Evolutionary conservation across 2,797 vertebrate species (phyloP), one percentile per base, ranked within the genome.

Genomic region (Phrynocephalus vlangalii): DNA sequence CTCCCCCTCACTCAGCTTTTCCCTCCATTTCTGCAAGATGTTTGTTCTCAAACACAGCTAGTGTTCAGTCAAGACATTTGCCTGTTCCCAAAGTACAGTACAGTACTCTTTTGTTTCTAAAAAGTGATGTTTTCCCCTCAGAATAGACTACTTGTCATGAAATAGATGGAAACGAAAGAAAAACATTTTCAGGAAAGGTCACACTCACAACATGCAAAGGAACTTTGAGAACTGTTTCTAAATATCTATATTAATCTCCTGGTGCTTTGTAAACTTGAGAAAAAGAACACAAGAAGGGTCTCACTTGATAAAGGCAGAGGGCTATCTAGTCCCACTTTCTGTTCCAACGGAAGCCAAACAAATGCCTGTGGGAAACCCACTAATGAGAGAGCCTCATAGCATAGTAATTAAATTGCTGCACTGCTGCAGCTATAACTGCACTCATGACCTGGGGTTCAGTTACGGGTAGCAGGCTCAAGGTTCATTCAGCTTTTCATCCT

Each of bases 1-100:
- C 50, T 67, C 60, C 38, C n/a, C 48, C 13, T 63, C n/a, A 11
- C 13, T 73, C n/a, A 67, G 24, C 7, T 66, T 68, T 50, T 83
- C 56, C 71, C 73, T 83, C 44, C 63, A 60, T 83, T 66, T 88
- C 30, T 3, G 0, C 26, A 87, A 83, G 66, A 71, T 80, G 20
- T 89, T 92, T 89, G n/a, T 83, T 68, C 48, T 44, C 1, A 89
- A 78, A 60, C 26, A 48, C 16, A 86, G 79, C 88, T 84, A 89
- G 83, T n/a, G 50, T 84, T 70, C 75, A 63, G 30, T 79, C 48
- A 63, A 79, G 81, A 83, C 67, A 83, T 71, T 56, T 56, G 52
- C 52, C 8, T 56, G 13, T 56, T 56, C 52, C 52, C 52, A 56
- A 56, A 56, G 52, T 56, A 56, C 52, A 56, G 52, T 18, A 8